phyloP scores from a whole-genome alignment of 2,797 vertebrate genomes.

The Acanthornis magna region DNA sequence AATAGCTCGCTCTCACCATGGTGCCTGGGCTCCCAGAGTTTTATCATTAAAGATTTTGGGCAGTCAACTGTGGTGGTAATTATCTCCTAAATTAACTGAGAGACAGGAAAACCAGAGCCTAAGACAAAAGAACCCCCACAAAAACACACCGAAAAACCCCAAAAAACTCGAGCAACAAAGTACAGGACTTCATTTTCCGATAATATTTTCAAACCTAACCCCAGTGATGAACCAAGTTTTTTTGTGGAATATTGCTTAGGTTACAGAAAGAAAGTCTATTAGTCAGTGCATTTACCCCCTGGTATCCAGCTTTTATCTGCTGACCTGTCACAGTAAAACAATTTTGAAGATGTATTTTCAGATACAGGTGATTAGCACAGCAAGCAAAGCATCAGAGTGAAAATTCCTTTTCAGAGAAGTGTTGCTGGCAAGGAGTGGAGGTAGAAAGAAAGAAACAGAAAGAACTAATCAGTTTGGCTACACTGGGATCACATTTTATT shows the following conservation, averaged over 20 bases:
- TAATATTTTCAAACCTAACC: constrained; percentile 53
- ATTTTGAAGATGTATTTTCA: constrained; percentile 66
- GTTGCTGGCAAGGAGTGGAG: neutral
- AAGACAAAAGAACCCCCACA: neutral
- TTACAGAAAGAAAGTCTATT: constrained; percentile 49
- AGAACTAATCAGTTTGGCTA: neutral
- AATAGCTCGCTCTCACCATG: constrained; percentile 49
- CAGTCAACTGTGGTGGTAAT: constrained; percentile 64
- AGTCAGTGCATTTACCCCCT: constrained; percentile 65
- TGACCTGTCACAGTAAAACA: constrained; percentile 65
- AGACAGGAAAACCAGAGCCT: constrained; percentile 7
- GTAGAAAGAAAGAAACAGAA: neutral
- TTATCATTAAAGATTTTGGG: constrained; percentile 66
- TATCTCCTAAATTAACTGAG: constrained; percentile 69
- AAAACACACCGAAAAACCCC: neutral
- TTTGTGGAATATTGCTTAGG: constrained; percentile 34
- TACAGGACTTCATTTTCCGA: constrained; percentile 39
- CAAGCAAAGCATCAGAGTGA: constrained; percentile 46
- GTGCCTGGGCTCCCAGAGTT: constrained; percentile 41
- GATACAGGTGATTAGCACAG: constrained; percentile 66
- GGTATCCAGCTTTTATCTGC: constrained; percentile 62
- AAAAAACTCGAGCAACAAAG: constrained; percentile 6
- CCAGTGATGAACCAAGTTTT: constrained; percentile 29
- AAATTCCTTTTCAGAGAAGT: constrained; percentile 32
- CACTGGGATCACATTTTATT: neutral